Evolutionary conservation across 2,113 vertebrate species (phyloP).

Genomic region (Thunnus thynnus): DNA sequence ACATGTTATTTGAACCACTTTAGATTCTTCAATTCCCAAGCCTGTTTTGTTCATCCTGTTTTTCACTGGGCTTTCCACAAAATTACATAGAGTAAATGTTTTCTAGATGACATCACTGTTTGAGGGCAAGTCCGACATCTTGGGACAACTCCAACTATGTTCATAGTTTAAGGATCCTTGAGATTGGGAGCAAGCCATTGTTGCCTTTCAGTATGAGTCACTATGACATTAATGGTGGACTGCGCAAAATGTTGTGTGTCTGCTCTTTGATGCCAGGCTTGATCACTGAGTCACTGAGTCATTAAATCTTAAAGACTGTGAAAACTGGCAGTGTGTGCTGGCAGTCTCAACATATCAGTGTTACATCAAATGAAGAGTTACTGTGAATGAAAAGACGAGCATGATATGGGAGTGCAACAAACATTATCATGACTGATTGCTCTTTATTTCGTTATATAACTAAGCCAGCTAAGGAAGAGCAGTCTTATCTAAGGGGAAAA

Average conservation of each 20-base stretch:
- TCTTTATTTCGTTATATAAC: neutral
- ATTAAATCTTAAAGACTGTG: neutral
- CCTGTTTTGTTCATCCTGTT: neutral
- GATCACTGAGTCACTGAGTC: neutral
- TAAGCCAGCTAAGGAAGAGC: neutral
- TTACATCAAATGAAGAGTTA: too few relatives aligned
- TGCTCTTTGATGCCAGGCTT: neutral
- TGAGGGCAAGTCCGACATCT: neutral
- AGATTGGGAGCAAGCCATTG: neutral
- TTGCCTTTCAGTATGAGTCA: constrained; percentile 11
- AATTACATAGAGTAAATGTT: neutral
- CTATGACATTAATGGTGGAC: constrained; percentile 22
- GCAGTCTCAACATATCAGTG: neutral
- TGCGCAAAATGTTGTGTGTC: neutral
- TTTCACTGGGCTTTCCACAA: neutral
- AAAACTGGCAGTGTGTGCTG: neutral
- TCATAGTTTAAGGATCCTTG: neutral
- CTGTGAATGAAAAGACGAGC: too few relatives aligned
- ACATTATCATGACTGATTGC: too few relatives aligned
- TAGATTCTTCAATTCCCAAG: neutral
- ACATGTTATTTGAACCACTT: too few relatives aligned
- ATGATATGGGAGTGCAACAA: too few relatives aligned
- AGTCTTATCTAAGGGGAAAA: too few relatives aligned
- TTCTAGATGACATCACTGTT: neutral
- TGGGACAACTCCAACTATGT: neutral